Base-by-base conservation (phyloP, 2,113 vertebrate genomes). In the Tyrannus savana region DNA sequence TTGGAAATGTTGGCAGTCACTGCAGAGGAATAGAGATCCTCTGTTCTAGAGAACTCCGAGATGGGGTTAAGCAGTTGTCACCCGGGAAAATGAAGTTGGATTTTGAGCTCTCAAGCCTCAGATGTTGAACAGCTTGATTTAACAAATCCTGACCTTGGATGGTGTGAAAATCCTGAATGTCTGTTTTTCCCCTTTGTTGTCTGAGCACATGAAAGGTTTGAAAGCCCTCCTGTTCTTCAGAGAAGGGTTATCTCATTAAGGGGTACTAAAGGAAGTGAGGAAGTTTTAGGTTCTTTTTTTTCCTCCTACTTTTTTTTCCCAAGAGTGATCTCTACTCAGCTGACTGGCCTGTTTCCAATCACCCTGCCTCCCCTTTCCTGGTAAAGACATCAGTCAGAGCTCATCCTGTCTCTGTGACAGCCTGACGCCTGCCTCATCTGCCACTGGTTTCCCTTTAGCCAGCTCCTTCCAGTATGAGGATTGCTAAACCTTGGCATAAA, bases 391-490 rank as follows among this genome's bases (percentile, higher is more conserved):
- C 95, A 95, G 87, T 97, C 97, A 97, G 96, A 90, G 64, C 91
- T 93, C 96, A 96, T 97, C 94, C 93, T 92, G 60, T 97, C 96
- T 97, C 92, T 94, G 81, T 96, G 97, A 96, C 97, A 97, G 67
- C 72, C 80, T 96, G 96, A 97, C 74, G 66, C 49, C 96, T 84
- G 42, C 95, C 96, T 95, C 49, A 39, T 91, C 90, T 56, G 75
- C 97, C 84, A 75, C 42, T 98, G 97, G 91, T 95, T 97, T 97
- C 96, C 96, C 97, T 98, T 95, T 96, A 96, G 96, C 95, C 9
- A 7, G 69, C 69, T 59, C 78, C 92, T 77, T 94, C 72, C 42
- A 85, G 87, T 42, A 33, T 24, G 21, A 91, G 90, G 66, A 71
- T 66, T 44, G 66, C 87, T 97, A 92, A 97, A 95, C 14, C 28